phyloP scores from a whole-genome alignment of 2,797 vertebrate genomes.

The Salmo trutta region DNA sequence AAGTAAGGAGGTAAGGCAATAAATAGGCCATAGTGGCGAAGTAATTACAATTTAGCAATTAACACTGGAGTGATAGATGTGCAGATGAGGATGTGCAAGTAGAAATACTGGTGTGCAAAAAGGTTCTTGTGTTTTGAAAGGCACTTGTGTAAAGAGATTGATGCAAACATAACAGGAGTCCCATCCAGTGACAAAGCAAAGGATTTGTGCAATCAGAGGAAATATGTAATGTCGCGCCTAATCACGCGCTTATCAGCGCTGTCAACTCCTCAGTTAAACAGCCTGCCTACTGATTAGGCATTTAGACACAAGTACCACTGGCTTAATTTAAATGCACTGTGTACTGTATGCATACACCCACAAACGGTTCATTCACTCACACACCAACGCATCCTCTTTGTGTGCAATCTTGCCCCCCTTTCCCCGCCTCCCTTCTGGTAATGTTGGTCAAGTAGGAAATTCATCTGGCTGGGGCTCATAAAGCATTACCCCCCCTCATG shows the following conservation, averaged over 20 bases:
- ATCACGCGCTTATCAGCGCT: slow-evolving; percentile 10
- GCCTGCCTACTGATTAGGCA: slow-evolving; percentile 10
- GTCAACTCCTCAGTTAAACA: slow-evolving; percentile 9
- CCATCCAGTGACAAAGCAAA: background rate
- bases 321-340: background rate
- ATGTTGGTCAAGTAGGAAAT: slow-evolving; percentile 57
- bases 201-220: slow-evolving; percentile 3
- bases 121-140: background rate
- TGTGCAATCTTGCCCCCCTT: slow-evolving; percentile 23
- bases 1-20: no score
- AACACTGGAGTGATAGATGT: no score
- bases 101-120: background rate
- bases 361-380: background rate
- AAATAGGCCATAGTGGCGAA: no score
- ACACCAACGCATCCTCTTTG: slow-evolving; percentile 28
- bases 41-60: no score
- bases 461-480: slow-evolving; percentile 57
- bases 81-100: no score
- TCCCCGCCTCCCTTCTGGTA: slow-evolving; percentile 32
- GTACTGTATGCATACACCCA: background rate
- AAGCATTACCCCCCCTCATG: slow-evolving; percentile 41
- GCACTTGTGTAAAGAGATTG: background rate
- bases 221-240: background rate
- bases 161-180: background rate
- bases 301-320: background rate